Evolutionary conservation across 1,140 invertebrate genomes (phyloP), one percentile per base, ranked within the genome.

Genomic region (Melitaea cinxia): DNA sequence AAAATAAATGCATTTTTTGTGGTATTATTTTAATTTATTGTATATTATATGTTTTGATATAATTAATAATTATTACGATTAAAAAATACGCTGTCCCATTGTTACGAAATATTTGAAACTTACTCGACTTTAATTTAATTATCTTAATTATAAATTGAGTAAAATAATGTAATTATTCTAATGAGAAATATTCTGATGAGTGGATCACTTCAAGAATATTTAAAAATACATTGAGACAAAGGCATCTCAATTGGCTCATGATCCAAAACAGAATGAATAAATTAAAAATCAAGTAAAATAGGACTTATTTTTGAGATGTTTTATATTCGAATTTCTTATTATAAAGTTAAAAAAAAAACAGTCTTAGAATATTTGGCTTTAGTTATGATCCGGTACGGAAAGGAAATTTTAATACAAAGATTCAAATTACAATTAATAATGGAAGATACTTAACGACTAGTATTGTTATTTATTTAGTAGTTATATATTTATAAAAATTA

Each of bases 381-480:
- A n/a, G 0, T 24, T 47, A 23, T 47, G 42, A 47, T 47, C 42
- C 42, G 10, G 42, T 45, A 45, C 15, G 10, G 42, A 19, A 19
- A 45, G 4, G 42, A 19, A 21, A 6, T 10, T 19, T 19, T 39
- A 10, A 35, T 35, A n/a, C 6, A 55, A 9, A 55, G 15, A 56
- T 4, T 42, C 30, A 21, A 12, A 56, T 26, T 24, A 21, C 10
- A 26, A 26, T 14, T 26, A 42, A 17, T 6, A 23, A 28, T 57
- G 54, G 54, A 57, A 57, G 54, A 57, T 26, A 39, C 4, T 24
- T 45, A 45, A 17, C 54, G 54, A 57, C 54, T 57, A 57, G 54
- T 57, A 42, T 15, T 21, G 23, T 39, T 56, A 35, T 15, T 14
- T 4, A 14, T 23, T n/a, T 24, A 12, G 24, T 14, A 56, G 15